phyloP scores from a whole-genome alignment of 2,113 vertebrate species.

The Pterophyllum scalare region DNA sequence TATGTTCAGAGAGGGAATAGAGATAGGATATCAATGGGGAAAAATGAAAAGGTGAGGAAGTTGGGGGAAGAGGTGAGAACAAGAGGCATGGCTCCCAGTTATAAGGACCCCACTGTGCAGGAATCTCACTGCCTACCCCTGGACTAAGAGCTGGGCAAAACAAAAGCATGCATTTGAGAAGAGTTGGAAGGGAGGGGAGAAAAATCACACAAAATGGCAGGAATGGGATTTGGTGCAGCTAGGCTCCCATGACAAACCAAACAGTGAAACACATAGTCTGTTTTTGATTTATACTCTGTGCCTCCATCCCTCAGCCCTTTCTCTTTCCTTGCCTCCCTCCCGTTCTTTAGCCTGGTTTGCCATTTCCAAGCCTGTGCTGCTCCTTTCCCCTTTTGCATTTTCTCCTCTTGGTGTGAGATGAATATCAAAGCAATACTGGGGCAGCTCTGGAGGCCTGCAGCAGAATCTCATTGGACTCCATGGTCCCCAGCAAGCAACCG shows the following conservation, averaged over 20 bases:
- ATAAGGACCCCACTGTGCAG: conserved; percentile 79
- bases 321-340: conserved; percentile 53
- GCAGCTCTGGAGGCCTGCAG: conserved; percentile 86
- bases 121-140: conserved; percentile 69
- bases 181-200: conserved; percentile 51
- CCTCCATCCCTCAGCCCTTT: conserved; percentile 60
- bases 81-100: conserved; percentile 77
- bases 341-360: conserved; percentile 74
- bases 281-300: conserved; percentile 87
- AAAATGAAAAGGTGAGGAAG: conserved; percentile 71
- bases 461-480: conserved; percentile 83
- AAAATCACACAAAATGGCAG: conserved; percentile 83
- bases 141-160: conserved; percentile 69
- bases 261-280: conserved; percentile 86
- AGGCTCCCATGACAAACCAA: conserved; percentile 88
- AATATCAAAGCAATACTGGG: conserved; percentile 89
- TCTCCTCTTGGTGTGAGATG: conserved; percentile 89
- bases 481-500: conserved; percentile 61
- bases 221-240: conserved; percentile 86
- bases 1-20: conserved; percentile 65
- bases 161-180: conserved; percentile 73
- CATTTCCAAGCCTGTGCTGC: conserved; percentile 80
- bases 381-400: conserved; percentile 84
- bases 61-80: conserved; percentile 71
- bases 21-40: conserved; percentile 62